These are phyloP conservation scores for Eumaeus atala DNA, from an alignment of 1,140 invertebrate species.

Conservation along the genomic window DNA sequence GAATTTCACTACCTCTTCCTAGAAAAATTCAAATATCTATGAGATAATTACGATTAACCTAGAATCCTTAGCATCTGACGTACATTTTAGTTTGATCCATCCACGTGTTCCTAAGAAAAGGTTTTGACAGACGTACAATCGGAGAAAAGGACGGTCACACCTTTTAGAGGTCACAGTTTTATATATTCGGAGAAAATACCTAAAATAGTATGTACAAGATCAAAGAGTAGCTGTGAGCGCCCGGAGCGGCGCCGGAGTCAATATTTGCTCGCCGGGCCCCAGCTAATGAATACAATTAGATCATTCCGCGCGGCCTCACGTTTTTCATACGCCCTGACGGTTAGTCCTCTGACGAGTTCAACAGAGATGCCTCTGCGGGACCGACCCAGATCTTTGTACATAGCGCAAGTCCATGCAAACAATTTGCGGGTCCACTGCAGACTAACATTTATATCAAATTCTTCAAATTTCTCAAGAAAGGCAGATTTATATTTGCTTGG, in stretches of 20 bases:
- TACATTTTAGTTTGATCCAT: too few relatives aligned
- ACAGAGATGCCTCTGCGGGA: conserved; percentile 46
- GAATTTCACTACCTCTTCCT: too few relatives aligned
- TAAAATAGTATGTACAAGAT: conserved; percentile 19
- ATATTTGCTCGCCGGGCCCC: conserved; percentile 66
- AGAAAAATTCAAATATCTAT: too few relatives aligned
- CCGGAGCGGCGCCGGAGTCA: conserved; percentile 49
- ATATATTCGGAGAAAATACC: neutral
- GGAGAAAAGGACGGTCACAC: too few relatives aligned
- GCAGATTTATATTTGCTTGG: too few relatives aligned
- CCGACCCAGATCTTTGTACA: conserved; percentile 41
- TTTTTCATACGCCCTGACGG: conserved; percentile 63
- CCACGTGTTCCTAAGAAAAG: too few relatives aligned
- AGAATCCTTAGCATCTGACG: too few relatives aligned
- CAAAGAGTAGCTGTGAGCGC: conserved; percentile 30
- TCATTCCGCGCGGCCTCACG: conserved; percentile 70
- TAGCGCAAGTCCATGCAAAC: conserved; percentile 36
- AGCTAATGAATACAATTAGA: conserved; percentile 73
- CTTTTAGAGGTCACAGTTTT: too few relatives aligned
- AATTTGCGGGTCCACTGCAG: conserved; percentile 21
- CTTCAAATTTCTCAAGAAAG: too few relatives aligned
- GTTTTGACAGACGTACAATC: too few relatives aligned
- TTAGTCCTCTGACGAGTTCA: conserved; percentile 53
- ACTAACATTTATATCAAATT: too few relatives aligned
- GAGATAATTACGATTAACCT: too few relatives aligned